Base-by-base conservation (phyloP, 2,113 vertebrate genomes). In the Cariama cristata region DNA sequence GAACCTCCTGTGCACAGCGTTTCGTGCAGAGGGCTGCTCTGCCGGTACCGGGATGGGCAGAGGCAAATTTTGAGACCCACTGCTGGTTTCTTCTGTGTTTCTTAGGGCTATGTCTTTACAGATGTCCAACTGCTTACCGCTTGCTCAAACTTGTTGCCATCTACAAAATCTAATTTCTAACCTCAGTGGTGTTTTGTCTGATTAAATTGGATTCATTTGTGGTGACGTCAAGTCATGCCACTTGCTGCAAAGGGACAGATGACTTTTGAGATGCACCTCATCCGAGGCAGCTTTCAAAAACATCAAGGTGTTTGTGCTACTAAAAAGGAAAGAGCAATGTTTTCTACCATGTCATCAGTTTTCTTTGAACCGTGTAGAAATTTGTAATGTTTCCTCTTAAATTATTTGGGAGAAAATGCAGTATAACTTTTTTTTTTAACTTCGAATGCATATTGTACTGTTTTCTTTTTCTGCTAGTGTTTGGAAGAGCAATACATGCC, bases 401-500 rank as follows among this genome's bases (percentile, higher is more conserved):
- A 16, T 73, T 69, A 28, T 5, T 67, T 27, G 30, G 32, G 19
- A 53, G 24, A 60, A 79, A 59, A 64, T 20, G 30, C 15, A 44
- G 9, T n/a, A 3, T 26, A 17, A 35, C 33, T 4, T 62, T 47
- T 53, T 42, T 76, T 52, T 84, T 63, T 45, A 16, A 76, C 38
- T 53, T 23, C 14, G 24, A 85, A 64, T 79, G 10, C 72, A 64
- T 93, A 11, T 28, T 71, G 27, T 5, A 15, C 53, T 81, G 63
- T 95, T 93, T 62, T 97, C 90, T 96, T 68, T 71, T 50, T 84
- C 92, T 81, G n/a, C 2, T 91, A 99, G 99, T 98, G 4, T 99
- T 99, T 97, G 99, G 99, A 71, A 99, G 98, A 97, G 99, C 99
- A 9, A 56, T 99, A 82, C 98, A 99, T 24, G 99, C 99, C 69